phyloP scores from a whole-genome alignment of 2,797 vertebrate genomes.

The Macrochelys suwanniensis region DNA sequence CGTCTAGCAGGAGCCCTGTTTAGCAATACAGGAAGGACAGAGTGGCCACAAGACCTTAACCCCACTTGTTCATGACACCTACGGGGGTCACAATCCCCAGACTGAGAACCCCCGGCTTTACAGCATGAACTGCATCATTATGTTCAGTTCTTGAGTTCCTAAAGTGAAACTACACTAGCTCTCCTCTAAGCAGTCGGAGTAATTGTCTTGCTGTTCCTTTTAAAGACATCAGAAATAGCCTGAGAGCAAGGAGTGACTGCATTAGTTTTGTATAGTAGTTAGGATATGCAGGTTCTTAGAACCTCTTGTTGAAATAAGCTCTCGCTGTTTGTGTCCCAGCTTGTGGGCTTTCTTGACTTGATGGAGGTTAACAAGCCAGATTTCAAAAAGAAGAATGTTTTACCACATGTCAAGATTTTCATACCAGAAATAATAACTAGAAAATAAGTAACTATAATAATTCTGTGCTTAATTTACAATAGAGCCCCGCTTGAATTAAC shows the following conservation, averaged over 20 bases:
- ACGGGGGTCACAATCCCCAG: conserved; percentile 22
- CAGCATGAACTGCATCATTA: conserved; percentile 15
- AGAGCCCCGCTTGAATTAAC: conserved; percentile 27
- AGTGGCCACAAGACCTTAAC: conserved; percentile 57
- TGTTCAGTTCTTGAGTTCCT: conserved; percentile 23
- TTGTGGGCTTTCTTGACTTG: conserved; percentile 27
- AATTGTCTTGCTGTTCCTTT: conserved; percentile 65
- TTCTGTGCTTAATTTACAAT: conserved; percentile 8
- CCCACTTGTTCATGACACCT: conserved; percentile 30
- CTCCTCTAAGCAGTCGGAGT: conserved; percentile 26
- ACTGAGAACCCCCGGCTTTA: conserved; percentile 30
- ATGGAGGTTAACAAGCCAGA: conserved; percentile 58
- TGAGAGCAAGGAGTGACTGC: conserved; percentile 46
- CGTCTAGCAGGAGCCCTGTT: conserved; percentile 38
- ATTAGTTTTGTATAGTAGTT: conserved; percentile 44
- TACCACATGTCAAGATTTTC: conserved; percentile 25
- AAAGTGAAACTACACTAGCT: not conserved
- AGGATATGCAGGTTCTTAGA: conserved; percentile 42
- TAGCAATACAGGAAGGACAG: conserved; percentile 57
- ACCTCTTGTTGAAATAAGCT: conserved; percentile 52
- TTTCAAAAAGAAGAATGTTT: conserved; percentile 28
- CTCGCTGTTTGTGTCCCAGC: conserved; percentile 41
- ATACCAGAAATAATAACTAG: not conserved
- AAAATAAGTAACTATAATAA: conserved; percentile 33
- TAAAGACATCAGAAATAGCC: conserved; percentile 63